A percentile compares a stretch with the other conserved stretches of the same genome.
Evolutionary conservation across 1,140 invertebrate species (phyloP).

Genomic region (Saccostrea echinata): DNA sequence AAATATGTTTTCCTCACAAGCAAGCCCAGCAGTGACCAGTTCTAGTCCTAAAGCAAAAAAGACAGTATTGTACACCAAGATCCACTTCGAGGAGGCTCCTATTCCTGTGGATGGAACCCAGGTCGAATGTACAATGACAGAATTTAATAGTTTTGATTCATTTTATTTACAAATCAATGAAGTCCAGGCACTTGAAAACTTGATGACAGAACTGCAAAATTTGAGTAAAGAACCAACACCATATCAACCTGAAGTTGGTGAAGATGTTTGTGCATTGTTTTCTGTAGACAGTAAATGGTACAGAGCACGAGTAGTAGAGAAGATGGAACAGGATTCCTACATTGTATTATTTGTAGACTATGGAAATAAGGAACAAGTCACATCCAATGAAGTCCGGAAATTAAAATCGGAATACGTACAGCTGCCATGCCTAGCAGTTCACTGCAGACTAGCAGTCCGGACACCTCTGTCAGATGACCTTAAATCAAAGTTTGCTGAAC

Average conservation of each 20-base stretch:
- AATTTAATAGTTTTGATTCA: constrained; percentile 14
- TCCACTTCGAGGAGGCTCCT: background rate
- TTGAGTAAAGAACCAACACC: background rate
- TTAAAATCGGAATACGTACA: constrained; percentile 47
- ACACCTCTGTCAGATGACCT: background rate
- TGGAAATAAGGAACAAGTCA: constrained; percentile 46
- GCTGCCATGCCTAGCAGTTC: background rate
- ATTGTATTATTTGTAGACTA: constrained; percentile 56
- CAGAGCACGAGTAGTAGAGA: constrained; percentile 53
- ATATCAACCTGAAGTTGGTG: constrained; percentile 46
- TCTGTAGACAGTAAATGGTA: constrained; percentile 53
- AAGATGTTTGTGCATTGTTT: constrained; percentile 56
- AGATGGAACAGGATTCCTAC: background rate
- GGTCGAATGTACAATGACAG: background rate
- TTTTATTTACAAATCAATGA: constrained; percentile 24
- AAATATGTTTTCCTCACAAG: background rate
- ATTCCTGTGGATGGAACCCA: constrained; percentile 8
- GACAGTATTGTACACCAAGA: background rate
- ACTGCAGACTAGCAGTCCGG: background rate
- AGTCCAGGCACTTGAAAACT: background rate
- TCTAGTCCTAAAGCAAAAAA: background rate
- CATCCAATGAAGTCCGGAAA: constrained; percentile 16
- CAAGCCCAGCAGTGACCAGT: background rate
- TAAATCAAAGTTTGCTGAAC: constrained; percentile 4
- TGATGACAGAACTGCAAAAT: background rate